These are phyloP conservation scores for Apis florea DNA, from an alignment of 1,140 invertebrate species.

Conservation along the genomic window DNA sequence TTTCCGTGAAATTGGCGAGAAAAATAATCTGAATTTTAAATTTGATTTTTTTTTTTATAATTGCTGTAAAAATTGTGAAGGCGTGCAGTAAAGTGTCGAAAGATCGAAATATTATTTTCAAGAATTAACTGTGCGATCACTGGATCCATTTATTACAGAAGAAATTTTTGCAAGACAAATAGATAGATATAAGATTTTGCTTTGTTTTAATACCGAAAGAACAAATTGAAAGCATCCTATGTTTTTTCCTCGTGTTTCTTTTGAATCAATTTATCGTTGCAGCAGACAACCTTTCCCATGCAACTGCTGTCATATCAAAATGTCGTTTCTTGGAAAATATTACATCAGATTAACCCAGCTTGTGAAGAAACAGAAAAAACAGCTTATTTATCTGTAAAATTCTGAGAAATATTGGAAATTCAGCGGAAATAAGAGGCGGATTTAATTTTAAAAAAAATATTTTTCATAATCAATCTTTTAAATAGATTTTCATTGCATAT, in stretches of 20 bases:
- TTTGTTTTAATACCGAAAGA: not conserved
- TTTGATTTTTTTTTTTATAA: no score
- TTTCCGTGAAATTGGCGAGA: not conserved
- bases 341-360: constrained; percentile 18
- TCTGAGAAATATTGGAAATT: not conserved
- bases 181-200: not conserved
- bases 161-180: not conserved
- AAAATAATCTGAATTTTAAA: no score
- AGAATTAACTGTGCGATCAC: not conserved
- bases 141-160: not conserved
- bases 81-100: no score
- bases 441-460: not conserved
- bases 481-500: no score
- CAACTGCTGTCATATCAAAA: constrained; percentile 25
- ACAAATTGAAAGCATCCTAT: not conserved
- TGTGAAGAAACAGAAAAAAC: not conserved
- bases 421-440: not conserved
- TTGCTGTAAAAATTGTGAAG: no score
- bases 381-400: not conserved
- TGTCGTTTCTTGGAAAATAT: constrained; percentile 29
- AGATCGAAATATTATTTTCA: not conserved
- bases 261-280: constrained; percentile 17
- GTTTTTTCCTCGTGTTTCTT: not conserved
- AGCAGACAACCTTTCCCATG: constrained; percentile 21
- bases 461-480: not conserved